A percentile compares a stretch with the other conserved stretches of the same genome.
These are phyloP conservation scores for Epistrophella euchroma DNA, from an alignment of 2,888 invertebrate genomes.

Conservation along the genomic window DNA sequence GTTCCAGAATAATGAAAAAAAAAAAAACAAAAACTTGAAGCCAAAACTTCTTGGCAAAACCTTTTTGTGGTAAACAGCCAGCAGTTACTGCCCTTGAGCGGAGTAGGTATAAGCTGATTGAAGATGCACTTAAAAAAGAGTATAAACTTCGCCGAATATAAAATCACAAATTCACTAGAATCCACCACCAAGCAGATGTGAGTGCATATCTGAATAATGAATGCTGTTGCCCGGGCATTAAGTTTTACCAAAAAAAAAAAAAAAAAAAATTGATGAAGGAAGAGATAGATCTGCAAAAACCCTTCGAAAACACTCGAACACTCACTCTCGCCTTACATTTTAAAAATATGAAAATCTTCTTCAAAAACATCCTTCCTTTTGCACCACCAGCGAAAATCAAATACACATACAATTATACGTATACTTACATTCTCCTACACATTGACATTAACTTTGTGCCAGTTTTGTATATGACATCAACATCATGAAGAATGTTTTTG, in stretches of 20 bases:
- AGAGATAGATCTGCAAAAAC: slow-evolving; percentile 25
- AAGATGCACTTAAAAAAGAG: slow-evolving; percentile 37
- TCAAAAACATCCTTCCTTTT: slow-evolving; percentile 32
- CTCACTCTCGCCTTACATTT: slow-evolving; percentile 17
- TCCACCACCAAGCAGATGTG: slow-evolving; percentile 33
- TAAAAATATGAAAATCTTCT: slow-evolving; percentile 62
- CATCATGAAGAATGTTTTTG: slow-evolving; percentile 52
- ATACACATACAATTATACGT: slow-evolving; percentile 1
- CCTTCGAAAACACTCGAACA: slow-evolving; percentile 44
- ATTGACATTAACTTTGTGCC: slow-evolving; percentile 32
- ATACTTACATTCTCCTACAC: neutral
- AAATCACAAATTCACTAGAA: slow-evolving; percentile 43
- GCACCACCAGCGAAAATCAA: slow-evolving; percentile 17
- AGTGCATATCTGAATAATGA: slow-evolving; percentile 61
- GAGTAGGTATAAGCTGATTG: slow-evolving; percentile 25
- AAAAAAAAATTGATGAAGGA: neutral
- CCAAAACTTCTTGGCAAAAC: slow-evolving; percentile 5
- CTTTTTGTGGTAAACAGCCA: slow-evolving; percentile 10
- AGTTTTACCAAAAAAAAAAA: neutral
- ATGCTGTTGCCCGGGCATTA: slow-evolving; percentile 13
- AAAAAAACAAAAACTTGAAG: neutral
- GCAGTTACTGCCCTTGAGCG: slow-evolving; percentile 27
- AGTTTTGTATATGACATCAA: slow-evolving; percentile 28
- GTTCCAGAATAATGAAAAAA: neutral
- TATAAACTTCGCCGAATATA: slow-evolving; percentile 29